Percentiles rank a stretch among this genome's conserved stretches.
Conservation (phyloP, 2,888 invertebrate species). For the Drosophila atripex region DNA sequence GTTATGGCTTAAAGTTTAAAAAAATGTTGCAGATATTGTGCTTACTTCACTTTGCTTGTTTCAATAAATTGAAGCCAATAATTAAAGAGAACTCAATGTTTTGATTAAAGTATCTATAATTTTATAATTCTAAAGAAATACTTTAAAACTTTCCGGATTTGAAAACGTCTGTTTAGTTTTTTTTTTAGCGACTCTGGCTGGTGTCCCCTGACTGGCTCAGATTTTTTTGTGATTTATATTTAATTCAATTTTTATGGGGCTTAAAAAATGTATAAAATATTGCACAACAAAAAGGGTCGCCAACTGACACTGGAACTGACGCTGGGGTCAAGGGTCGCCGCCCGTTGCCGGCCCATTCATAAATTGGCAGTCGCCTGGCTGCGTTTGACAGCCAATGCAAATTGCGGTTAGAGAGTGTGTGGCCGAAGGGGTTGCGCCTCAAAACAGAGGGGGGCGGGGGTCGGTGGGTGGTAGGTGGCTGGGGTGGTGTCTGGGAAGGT, state of each 20-base stretch:
- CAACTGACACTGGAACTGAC: too few relatives aligned
- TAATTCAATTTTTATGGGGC: conserved; percentile 78
- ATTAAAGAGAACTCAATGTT: too few relatives aligned
- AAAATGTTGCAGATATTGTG: too few relatives aligned
- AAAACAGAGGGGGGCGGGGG: too few relatives aligned
- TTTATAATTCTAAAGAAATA: too few relatives aligned
- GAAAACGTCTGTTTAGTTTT: conserved; percentile 29
- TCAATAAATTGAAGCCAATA: too few relatives aligned
- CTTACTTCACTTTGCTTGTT: too few relatives aligned
- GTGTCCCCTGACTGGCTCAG: conserved; percentile 19
- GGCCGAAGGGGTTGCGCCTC: not conserved
- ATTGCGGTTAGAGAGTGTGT: conserved; percentile 56
- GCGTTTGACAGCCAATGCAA: conserved; percentile 75
- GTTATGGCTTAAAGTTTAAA: conserved; percentile 11
- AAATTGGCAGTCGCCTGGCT: conserved; percentile 73
- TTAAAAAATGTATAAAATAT: conserved; percentile 76
- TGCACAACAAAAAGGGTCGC: conserved; percentile 52
- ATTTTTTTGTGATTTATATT: conserved; percentile 71
- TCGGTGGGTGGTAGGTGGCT: not conserved
- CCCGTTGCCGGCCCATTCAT: conserved; percentile 54
- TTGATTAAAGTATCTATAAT: too few relatives aligned
- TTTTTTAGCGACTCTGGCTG: conserved; percentile 17
- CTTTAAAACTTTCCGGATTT: not conserved
- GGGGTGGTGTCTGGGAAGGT: too few relatives aligned
- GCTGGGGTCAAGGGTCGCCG: conserved; percentile 44